Percentiles rank a stretch among this genome's conserved stretches.
Conservation (phyloP, 2,797 vertebrate genomes). For the Lacerta bilineata region DNA sequence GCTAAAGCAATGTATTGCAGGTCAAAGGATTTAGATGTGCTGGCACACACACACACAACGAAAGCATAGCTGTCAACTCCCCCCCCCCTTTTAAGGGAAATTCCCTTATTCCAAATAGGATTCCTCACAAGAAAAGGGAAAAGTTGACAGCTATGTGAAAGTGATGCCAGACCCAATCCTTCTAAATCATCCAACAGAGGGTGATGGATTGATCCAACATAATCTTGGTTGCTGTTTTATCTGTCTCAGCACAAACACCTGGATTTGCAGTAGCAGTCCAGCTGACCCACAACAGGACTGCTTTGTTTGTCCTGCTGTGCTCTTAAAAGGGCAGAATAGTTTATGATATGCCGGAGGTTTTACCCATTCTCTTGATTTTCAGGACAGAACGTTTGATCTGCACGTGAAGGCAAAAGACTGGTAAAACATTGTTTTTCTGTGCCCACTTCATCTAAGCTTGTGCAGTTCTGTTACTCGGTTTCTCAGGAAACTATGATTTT, state of each 20-base stretch:
- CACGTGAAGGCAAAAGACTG: conserved; percentile 73
- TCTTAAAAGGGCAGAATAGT: not conserved
- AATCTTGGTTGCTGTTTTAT: not conserved
- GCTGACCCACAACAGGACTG: not conserved
- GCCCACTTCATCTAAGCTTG: not conserved
- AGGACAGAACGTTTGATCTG: conserved; percentile 71
- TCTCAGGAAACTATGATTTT: not conserved
- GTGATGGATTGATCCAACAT: too few relatives aligned
- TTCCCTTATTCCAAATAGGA: too few relatives aligned
- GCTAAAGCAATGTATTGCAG: conserved; percentile 67
- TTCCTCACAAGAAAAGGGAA: too few relatives aligned
- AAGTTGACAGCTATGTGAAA: too few relatives aligned
- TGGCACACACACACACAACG: too few relatives aligned
- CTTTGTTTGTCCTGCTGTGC: not conserved
- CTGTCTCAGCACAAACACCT: not conserved
- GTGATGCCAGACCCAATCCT: too few relatives aligned
- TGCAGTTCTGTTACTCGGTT: not conserved
- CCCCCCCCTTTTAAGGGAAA: too few relatives aligned
- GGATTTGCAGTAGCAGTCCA: not conserved
- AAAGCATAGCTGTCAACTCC: too few relatives aligned
- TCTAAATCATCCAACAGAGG: too few relatives aligned
- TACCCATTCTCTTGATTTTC: conserved; percentile 52
- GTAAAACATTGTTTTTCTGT: conserved; percentile 66
- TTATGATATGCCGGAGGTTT: conserved; percentile 28
- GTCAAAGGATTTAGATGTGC: conserved; percentile 77